Percentiles rank a stretch among this genome's conserved stretches.
Evolutionary conservation across 2,113 vertebrate genomes (phyloP).

Genomic region (Prolemur simus): DNA sequence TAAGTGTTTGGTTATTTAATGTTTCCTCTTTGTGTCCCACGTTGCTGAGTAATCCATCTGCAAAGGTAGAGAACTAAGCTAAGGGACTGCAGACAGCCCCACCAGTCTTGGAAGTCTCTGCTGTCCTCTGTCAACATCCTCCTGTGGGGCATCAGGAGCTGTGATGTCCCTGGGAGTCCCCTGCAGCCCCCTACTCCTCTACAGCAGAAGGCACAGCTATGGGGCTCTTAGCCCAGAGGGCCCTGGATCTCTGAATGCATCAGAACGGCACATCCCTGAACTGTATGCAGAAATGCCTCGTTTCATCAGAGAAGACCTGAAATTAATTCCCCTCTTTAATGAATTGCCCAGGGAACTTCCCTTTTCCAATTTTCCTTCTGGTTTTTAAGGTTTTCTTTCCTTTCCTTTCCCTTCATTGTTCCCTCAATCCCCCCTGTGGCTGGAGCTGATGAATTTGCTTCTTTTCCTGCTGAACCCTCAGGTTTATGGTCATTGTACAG

Average conservation of each 20-base stretch:
- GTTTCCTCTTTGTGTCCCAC: neutral
- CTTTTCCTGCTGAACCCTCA: conserved; percentile 5
- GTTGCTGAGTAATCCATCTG: neutral
- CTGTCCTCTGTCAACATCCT: neutral
- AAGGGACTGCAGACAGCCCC: neutral
- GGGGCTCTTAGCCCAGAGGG: neutral
- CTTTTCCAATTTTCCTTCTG: conserved; percentile 28
- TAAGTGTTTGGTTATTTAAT: neutral
- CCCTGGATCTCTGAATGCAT: neutral
- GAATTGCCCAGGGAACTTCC: neutral
- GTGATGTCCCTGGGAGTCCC: neutral
- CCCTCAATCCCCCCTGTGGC: neutral
- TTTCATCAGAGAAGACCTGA: neutral
- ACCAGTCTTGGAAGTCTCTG: accelerated
- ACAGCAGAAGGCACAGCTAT: neutral
- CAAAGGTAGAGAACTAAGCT: neutral
- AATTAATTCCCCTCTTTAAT: conserved; percentile 58
- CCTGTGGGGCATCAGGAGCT: neutral
- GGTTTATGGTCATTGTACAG: neutral
- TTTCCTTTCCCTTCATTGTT: conserved; percentile 10
- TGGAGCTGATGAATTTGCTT: conserved; percentile 23
- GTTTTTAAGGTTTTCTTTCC: conserved; percentile 43
- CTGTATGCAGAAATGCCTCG: neutral
- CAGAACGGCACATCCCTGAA: neutral
- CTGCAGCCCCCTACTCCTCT: neutral